These are phyloP conservation scores for Papilio elwesi DNA, from an alignment of 2,888 invertebrate genomes.

Conservation along the genomic window DNA sequence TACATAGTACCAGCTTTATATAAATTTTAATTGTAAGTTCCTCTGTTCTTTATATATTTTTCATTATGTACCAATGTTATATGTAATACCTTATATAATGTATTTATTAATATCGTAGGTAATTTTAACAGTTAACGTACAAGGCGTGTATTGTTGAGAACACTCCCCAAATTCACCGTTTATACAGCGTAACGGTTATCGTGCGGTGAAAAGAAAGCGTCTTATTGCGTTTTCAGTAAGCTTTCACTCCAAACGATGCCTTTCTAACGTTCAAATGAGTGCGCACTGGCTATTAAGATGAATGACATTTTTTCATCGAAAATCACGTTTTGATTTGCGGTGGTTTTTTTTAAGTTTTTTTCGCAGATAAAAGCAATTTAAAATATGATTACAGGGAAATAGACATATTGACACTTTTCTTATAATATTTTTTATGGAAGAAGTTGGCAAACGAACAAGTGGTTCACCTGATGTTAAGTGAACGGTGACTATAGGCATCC, in stretches of 20 bases:
- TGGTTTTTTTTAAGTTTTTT: neutral
- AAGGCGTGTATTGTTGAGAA: slow-evolving; percentile 17
- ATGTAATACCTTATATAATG: too few species aligned
- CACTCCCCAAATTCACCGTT: slow-evolving; percentile 44
- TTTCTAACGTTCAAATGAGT: slow-evolving; percentile 41
- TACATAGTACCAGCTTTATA: too few species aligned
- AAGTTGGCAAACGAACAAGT: too few species aligned
- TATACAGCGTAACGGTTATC: slow-evolving; percentile 62
- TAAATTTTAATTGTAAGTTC: too few species aligned
- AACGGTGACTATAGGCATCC: too few species aligned
- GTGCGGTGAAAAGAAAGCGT: slow-evolving; percentile 59
- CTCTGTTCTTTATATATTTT: too few species aligned
- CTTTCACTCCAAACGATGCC: slow-evolving; percentile 60
- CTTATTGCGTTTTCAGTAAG: slow-evolving; percentile 56
- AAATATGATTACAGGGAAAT: neutral
- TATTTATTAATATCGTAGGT: neutral
- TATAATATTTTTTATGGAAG: too few species aligned
- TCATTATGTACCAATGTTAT: neutral
- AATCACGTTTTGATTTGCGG: neutral
- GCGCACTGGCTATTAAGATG: slow-evolving; percentile 24
- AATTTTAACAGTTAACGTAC: slow-evolving; percentile 1
- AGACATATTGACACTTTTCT: neutral
- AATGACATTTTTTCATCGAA: slow-evolving; percentile 21
- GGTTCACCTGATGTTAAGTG: too few species aligned
- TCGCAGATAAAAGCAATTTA: neutral